Conservation (phyloP, 2,797 vertebrate species). For the Anguilla marmorata region DNA sequence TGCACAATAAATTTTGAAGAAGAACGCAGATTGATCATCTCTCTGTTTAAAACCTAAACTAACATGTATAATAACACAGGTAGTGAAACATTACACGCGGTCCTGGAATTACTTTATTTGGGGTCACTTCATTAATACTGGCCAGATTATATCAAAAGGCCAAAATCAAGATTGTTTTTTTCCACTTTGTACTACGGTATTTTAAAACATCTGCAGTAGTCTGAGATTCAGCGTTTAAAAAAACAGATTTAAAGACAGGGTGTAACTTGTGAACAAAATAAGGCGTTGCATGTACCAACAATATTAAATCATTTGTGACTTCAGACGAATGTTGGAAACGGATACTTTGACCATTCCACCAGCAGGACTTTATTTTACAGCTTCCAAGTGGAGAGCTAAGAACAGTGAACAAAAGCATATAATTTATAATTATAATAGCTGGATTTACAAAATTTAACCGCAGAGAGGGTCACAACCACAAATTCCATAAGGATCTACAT, state of each 20-base stretch:
- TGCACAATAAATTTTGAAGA: constrained; percentile 62
- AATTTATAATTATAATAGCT: constrained; percentile 30
- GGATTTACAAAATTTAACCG: constrained; percentile 25
- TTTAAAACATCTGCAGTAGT: not conserved
- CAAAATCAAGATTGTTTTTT: not conserved
- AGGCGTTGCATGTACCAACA: not conserved
- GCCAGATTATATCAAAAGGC: not conserved
- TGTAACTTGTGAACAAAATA: not conserved
- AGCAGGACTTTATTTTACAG: constrained; percentile 44
- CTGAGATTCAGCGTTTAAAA: not conserved
- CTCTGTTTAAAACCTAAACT: not conserved
- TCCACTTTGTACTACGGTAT: not conserved
- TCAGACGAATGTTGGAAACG: not conserved
- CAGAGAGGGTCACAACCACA: not conserved
- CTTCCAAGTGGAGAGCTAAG: constrained; percentile 29
- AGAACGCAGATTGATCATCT: not conserved
- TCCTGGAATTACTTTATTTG: constrained; percentile 33
- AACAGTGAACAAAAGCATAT: constrained; percentile 20
- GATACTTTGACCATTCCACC: constrained; percentile 7
- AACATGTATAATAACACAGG: not conserved
- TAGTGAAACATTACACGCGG: not conserved
- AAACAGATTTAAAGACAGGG: not conserved
- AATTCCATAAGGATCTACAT: not conserved
- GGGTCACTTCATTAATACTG: not conserved
- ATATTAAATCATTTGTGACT: not conserved